Conservation (phyloP, 2,113 vertebrate genomes). For the Fregetta grallaria region DNA sequence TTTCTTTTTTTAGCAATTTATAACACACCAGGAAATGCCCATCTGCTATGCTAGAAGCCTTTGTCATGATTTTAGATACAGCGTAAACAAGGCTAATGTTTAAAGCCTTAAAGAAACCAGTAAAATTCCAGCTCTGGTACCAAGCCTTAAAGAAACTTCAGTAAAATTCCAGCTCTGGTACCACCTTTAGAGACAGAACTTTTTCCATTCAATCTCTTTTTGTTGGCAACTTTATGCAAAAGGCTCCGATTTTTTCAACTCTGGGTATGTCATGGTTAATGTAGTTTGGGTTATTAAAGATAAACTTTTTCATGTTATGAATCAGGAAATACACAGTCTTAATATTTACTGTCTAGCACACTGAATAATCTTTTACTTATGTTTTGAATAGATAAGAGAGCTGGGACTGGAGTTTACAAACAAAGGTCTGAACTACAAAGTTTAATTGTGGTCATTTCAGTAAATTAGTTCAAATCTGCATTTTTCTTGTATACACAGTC, state of each 20-base stretch:
- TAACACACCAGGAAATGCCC: conserved; percentile 15
- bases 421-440: conserved; percentile 13
- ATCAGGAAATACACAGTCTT: conserved; percentile 21
- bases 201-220: background rate
- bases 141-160: background rate
- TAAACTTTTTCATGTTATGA: conserved; percentile 2
- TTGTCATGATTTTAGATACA: background rate
- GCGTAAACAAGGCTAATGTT: background rate
- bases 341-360: conserved; percentile 43
- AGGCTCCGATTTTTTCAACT: background rate
- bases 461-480: background rate
- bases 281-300: conserved; percentile 13
- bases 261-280: background rate
- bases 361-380: background rate
- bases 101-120: background rate
- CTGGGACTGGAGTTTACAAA: background rate
- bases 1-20: background rate
- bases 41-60: conserved; percentile 33
- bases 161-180: background rate
- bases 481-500: background rate
- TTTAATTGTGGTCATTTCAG: background rate
- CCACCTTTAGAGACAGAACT: background rate
- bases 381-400: conserved; percentile 35
- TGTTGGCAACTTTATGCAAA: background rate
- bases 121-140: background rate